These are phyloP conservation scores for Microtus californicus DNA, from an alignment of 2,797 vertebrate genomes.

Conservation along the genomic window DNA sequence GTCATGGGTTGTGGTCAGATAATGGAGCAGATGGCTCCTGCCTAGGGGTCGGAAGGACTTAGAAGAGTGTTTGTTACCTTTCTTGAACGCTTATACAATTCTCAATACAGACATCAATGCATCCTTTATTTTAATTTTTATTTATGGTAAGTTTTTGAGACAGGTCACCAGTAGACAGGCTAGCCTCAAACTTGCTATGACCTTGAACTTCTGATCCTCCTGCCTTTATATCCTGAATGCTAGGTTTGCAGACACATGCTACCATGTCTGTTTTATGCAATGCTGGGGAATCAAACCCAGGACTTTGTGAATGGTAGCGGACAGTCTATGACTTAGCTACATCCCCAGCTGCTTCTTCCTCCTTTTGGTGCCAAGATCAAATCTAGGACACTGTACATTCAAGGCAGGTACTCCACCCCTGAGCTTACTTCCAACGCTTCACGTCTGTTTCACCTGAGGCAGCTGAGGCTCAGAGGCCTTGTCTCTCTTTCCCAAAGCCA, in stretches of 20 bases:
- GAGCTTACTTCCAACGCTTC: neutral
- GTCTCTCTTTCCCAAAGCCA: slow-evolving; percentile 8
- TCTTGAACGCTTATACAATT: neutral
- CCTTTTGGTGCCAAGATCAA: neutral
- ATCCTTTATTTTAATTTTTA: neutral
- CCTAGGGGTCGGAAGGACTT: neutral
- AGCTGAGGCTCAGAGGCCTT: neutral
- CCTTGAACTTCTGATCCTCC: neutral
- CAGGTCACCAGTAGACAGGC: neutral
- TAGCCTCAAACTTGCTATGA: neutral
- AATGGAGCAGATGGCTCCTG: neutral
- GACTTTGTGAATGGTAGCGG: no score
- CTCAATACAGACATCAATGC: neutral
- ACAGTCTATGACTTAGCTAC: neutral
- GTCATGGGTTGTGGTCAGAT: neutral
- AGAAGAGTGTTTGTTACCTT: fast-evolving
- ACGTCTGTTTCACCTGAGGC: neutral
- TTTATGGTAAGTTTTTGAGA: neutral
- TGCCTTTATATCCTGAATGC: neutral
- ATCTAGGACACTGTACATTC: neutral
- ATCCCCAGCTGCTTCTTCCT: neutral
- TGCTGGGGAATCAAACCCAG: neutral
- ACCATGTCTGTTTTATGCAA: neutral
- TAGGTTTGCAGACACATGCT: neutral
- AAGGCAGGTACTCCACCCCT: neutral